Percentiles rank a stretch among this genome's conserved stretches.
These are phyloP conservation scores for Streptopelia turtur DNA, from an alignment of 2,797 vertebrate species.

Conservation along the genomic window DNA sequence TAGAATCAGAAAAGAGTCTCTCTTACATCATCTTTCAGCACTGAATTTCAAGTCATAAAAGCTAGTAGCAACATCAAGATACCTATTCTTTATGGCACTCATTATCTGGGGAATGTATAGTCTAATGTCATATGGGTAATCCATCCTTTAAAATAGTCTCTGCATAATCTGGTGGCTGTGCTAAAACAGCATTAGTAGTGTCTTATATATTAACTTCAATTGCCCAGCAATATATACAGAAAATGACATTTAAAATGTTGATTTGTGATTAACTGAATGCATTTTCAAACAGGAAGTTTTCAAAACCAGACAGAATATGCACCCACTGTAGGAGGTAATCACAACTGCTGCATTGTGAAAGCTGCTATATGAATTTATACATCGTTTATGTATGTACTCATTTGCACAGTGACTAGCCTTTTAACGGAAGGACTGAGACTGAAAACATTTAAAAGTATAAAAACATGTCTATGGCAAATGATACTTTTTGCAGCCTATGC, in stretches of 20 bases:
- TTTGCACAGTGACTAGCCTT: neutral
- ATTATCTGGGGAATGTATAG: neutral
- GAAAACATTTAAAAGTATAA: neutral
- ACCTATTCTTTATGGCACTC: neutral
- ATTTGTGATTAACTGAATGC: neutral
- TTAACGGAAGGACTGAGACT: neutral
- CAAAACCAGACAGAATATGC: neutral
- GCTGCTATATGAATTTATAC: neutral
- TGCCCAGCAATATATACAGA: neutral
- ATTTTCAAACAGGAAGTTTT: neutral
- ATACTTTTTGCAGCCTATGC: neutral
- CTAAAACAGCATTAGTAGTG: neutral
- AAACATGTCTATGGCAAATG: neutral
- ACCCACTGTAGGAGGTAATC: neutral
- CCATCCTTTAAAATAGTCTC: neutral
- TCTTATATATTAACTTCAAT: neutral
- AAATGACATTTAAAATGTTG: neutral
- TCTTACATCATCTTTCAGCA: neutral
- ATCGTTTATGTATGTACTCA: neutral
- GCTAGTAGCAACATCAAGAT: neutral
- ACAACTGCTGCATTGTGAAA: neutral
- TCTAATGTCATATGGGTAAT: neutral
- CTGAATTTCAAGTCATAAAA: neutral
- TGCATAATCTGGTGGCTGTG: neutral
- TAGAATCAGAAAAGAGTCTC: neutral